These are phyloP conservation scores for Anarsia innoxiella DNA, from an alignment of 2,888 invertebrate genomes.

Conservation along the genomic window DNA sequence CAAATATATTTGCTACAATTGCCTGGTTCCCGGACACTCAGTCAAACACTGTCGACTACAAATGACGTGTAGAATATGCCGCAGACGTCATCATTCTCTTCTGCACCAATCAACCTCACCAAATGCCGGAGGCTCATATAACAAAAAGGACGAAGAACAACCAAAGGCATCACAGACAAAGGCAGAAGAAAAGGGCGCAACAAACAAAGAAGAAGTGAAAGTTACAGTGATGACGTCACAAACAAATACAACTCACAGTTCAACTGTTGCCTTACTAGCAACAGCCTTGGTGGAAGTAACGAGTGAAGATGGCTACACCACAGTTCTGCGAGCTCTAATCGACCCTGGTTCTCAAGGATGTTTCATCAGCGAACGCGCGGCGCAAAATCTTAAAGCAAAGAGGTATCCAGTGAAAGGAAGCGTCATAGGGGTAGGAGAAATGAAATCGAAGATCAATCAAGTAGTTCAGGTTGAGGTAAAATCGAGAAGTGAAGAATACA, in stretches of 20 bases:
- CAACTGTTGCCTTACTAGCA: slow-evolving; percentile 1
- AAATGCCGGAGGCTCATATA: not conserved
- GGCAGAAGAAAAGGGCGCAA: not conserved
- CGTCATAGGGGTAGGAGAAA: too few species aligned
- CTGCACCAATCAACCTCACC: slow-evolving; percentile 9
- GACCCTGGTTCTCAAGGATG: slow-evolving; percentile 19
- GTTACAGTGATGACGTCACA: not conserved
- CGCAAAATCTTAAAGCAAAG: slow-evolving; percentile 19
- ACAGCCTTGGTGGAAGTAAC: slow-evolving; percentile 1
- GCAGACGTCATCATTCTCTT: slow-evolving; percentile 16
- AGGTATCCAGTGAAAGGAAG: too few species aligned
- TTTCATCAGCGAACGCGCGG: slow-evolving; percentile 19
- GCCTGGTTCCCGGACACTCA: slow-evolving; percentile 15
- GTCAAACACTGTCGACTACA: slow-evolving; percentile 14
- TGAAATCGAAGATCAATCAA: too few species aligned
- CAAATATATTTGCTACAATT: slow-evolving; percentile 17
- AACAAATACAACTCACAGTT: too few species aligned
- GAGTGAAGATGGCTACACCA: too few species aligned
- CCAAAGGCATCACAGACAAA: not conserved
- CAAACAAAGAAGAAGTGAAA: not conserved
- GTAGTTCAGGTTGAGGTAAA: too few species aligned
- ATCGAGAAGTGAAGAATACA: too few species aligned
- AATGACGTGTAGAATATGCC: slow-evolving; percentile 15
- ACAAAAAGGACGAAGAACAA: not conserved
- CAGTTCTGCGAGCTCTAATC: slow-evolving; percentile 15